Evolutionary conservation across 2,888 invertebrate species (phyloP).

Genomic region (Glyphotaelius pellucidus): DNA sequence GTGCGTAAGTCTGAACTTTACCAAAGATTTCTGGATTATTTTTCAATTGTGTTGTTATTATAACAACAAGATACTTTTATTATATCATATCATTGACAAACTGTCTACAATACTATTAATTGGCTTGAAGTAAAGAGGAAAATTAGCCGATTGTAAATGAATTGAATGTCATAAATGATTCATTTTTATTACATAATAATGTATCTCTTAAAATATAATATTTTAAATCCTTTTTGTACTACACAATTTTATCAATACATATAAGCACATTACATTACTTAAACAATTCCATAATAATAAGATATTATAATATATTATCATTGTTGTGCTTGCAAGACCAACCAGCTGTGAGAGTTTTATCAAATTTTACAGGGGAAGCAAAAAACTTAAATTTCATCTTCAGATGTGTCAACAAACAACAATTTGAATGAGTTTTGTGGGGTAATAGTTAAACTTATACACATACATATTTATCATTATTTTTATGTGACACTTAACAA

Average conservation of each 20-base stretch:
- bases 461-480: too few species aligned
- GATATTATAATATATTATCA: not conserved
- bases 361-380: too few species aligned
- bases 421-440: too few species aligned
- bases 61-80: not conserved
- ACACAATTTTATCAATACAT: not conserved
- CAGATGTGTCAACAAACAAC: too few species aligned
- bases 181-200: not conserved
- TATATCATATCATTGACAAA: not conserved
- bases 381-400: too few species aligned
- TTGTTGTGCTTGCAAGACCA: too few species aligned
- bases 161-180: not conserved
- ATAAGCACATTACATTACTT: not conserved
- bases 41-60: not conserved
- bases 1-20: not conserved
- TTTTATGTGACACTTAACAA: too few species aligned
- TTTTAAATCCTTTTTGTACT: not conserved
- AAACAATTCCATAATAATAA: not conserved
- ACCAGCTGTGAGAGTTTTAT: too few species aligned
- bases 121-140: not conserved
- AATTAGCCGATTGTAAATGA: not conserved
- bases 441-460: too few species aligned
- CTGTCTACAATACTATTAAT: not conserved
- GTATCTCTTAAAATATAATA: not conserved
- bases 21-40: not conserved